These are phyloP conservation scores for Sebastolobus alascanus DNA, from an alignment of 2,797 vertebrate genomes.

Conservation along the genomic window DNA sequence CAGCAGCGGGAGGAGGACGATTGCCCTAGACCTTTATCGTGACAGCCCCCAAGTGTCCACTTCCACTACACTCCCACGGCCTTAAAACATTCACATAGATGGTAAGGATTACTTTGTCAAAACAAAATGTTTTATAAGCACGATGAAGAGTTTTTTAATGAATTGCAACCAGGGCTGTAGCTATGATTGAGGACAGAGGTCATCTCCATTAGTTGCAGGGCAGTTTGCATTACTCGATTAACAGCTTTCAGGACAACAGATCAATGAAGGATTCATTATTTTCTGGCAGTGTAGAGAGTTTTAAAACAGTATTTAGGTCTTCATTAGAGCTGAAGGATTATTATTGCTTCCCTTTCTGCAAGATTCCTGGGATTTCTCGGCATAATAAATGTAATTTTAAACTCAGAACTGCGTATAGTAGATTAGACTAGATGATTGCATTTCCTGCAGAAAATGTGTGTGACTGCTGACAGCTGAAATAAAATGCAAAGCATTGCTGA, in stretches of 20 bases:
- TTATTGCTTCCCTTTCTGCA: background rate
- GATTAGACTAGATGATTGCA: no score
- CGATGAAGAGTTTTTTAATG: background rate
- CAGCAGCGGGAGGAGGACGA: background rate
- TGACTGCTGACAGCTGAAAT: no score
- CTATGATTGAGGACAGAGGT: background rate
- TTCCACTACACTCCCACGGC: background rate
- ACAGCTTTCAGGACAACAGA: background rate
- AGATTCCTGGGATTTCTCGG: no score
- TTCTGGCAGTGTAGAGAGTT: background rate
- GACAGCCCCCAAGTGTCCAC: background rate
- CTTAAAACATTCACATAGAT: background rate
- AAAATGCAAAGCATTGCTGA: no score
- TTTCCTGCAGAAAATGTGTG: no score
- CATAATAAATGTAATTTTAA: background rate
- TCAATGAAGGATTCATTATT: background rate
- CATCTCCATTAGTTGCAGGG: background rate
- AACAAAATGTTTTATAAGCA: background rate
- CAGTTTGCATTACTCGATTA: background rate
- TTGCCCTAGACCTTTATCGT: slow-evolving; percentile 1
- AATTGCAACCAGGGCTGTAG: background rate
- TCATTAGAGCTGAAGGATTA: background rate
- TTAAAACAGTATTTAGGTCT: no score
- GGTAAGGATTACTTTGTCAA: background rate
- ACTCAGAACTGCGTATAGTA: background rate